Base-by-base conservation (phyloP, 2,888 invertebrate genomes). In the Cetonia aurata region DNA sequence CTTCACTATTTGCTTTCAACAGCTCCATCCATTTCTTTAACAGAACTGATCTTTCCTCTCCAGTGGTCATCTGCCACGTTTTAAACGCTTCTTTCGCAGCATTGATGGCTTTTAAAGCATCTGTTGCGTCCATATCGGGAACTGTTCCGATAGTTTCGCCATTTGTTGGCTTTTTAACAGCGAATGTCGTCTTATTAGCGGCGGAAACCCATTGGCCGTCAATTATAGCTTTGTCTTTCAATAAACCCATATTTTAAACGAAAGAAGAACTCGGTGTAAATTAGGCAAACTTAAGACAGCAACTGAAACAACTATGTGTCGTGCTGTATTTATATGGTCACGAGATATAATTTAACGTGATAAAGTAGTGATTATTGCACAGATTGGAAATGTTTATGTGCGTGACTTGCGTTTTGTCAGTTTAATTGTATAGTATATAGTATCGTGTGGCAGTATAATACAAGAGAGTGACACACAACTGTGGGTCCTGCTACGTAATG, bases 121-220 rank as follows among this genome's bases (percentile, higher is more conserved):
- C 97, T 1, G 82, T 81, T 0, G 86, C 88, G 77, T 90, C 88
- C 94, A 97, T 95, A 81, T 98, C 95, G 3, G 98, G 96, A 12
- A 96, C 92, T 66, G 86, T 84, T 0, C 89, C 90, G 70, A 98
- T 87, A 0, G 92, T 85, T 72, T 88, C 85, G 19, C 93, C 93
- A 83, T 91, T 92, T 0, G 92, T 92, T 1, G 98, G 62, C 3
- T 50, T 62, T 10, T 37, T 62, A n/a, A 62, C 12, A 10, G 48
- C 15, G 17, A 62, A 62, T 12, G 62, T 62, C 15, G 62, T 19
- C 10, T 50, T 46, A 37, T 44, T 62, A 1, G 31, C 15, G n/a
- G 62, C 62, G 13, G 33, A 50, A 10, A 62, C 62, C 62, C 62
- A 62, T 62, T 62, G 17, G 13, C 62, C 62, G n/a, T 62, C 50